Evolutionary conservation across 2,113 vertebrate species (phyloP).

Genomic region (Mirounga angustirostris): DNA sequence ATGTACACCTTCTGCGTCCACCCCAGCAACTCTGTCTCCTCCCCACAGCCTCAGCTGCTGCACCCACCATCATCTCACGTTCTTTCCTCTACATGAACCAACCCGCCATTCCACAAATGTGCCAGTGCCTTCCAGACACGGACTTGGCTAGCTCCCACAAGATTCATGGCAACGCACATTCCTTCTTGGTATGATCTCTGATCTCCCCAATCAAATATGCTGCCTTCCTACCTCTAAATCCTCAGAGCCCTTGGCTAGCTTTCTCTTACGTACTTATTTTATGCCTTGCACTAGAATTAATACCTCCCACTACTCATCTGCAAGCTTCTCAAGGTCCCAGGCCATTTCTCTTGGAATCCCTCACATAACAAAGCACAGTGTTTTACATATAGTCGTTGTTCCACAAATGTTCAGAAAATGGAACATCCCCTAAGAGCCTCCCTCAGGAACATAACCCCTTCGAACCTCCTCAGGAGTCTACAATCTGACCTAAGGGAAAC

Average conservation of each 20-base stretch:
- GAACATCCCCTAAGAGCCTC: background rate
- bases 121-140: background rate
- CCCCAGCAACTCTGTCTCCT: background rate
- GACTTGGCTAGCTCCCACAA: background rate
- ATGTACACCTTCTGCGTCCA: background rate
- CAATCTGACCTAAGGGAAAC: background rate
- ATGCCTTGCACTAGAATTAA: background rate
- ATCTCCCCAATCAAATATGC: background rate
- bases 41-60: background rate
- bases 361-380: background rate
- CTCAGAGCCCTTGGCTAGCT: background rate
- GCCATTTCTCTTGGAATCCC: background rate
- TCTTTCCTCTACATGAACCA: background rate
- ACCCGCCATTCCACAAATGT: background rate
- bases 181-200: background rate
- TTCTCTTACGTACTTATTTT: background rate
- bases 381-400: background rate
- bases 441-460: background rate
- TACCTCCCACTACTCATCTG: background rate
- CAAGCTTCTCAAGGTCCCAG: background rate
- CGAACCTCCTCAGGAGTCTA: background rate
- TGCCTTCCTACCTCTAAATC: background rate
- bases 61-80: background rate
- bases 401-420: slow-evolving; percentile 4
- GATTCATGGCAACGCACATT: background rate